Evolutionary conservation across 2,888 invertebrate species (phyloP), one percentile per base, ranked within the genome.

Genomic region (Agrilus mali): DNA sequence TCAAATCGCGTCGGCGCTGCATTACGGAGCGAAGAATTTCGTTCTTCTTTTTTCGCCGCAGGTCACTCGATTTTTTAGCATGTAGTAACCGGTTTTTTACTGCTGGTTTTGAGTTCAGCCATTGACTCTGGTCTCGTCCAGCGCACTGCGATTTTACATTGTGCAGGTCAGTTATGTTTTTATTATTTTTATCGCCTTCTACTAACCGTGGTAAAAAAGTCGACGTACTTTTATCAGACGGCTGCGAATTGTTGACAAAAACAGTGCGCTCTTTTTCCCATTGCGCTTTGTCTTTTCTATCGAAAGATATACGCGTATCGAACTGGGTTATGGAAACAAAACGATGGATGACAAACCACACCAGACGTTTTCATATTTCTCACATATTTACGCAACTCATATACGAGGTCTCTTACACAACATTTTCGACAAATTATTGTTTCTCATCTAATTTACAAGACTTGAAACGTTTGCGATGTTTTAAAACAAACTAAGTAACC

Each of bases 81-180:
- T 50, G 55, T 55, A 49, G 55, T 53, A 60, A 61, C 61, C 61
- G 61, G 61, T 61, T 61, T 60, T 61, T 61, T 61, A 60, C 60
- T 55, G 57, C 57, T 58, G 58, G 55, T 57, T 58, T 56, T 57
- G 52, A 56, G 56, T 55, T 52, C 57, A 57, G 56, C 54, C 58
- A 53, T 58, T 55, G 54, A 57, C 44, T 47, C 48, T 40, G 47
- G 49, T 47, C 48, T 40, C 47, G 49, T 44, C 49, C 47, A 50
- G 47, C 48, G 47, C 49, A 58, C 53, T 53, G 59, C 58, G 56
- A 61, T 63, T 62, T 64, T 61, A 62, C 61, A 61, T 64, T 64
- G 64, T 58, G 60, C 63, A 61, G 63, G 64, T 64, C 64, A 64
- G 63, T 61, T 56, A 57, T 60, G 60, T 61, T 63, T 62, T 63